Evolutionary conservation across 2,888 invertebrate species (phyloP), one percentile per base, ranked within the genome.

Genomic region (Archaeoteleia sp.): DNA sequence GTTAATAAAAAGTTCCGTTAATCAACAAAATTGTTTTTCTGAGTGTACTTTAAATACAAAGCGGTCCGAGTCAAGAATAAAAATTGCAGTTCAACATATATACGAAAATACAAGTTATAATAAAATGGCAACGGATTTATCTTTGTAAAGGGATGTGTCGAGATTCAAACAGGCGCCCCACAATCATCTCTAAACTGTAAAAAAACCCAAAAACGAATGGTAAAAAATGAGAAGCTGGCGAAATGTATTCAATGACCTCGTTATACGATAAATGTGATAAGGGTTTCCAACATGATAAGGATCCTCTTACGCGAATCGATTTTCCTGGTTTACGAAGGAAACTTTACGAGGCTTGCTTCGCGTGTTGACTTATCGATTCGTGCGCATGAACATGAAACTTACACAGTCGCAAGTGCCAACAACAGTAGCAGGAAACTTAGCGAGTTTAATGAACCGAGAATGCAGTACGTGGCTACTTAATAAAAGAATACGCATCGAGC

Each of bases 251-350:
- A 45, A 43, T 43, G 55, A 60, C 51, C 55, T 51, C 55, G 37
- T 65, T 65, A 43, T 43, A 20, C 34, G 54, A 58, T 65, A 54
- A 49, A 53, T 20, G 39, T 30, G 62, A 63, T 48, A 67, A 63
- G 60, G 42, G 55, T 55, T 55, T 42, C 27, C 42, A 62, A 45
- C 54, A 53, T 34, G 61, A 61, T 67, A 67, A 67, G 57, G 67
- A 67, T 67, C 67, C 57, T 34, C 17, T 51, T 32, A 14, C 34
- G 29, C 23, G 46, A 53, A 62, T 67, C 67, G 67, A 67, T 67
- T 58, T 61, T 34, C 45, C 15, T 12, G 39, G 25, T 25, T 61
- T 49, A 53, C 29, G 57, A 48, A 43, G 51, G 34, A 53, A 62
- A 62, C 53, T 42, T 42, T 10, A 25, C 25, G 12, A 20, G 20